A percentile compares a stretch with the other conserved stretches of the same genome.
Evolutionary conservation across 2,797 vertebrate genomes (phyloP).

Genomic region (Halcyon smyrnensis): DNA sequence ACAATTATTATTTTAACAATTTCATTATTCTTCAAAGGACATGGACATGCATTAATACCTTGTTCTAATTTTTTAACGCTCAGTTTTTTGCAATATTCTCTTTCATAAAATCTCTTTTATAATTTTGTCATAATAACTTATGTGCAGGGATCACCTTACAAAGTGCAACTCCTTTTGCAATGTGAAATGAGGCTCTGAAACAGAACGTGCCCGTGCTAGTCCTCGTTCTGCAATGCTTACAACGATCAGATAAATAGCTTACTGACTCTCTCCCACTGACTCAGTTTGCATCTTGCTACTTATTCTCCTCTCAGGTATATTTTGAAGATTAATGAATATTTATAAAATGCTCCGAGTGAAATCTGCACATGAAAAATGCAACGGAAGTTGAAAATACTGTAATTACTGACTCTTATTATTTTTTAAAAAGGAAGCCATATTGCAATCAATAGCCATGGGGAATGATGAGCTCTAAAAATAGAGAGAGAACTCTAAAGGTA

Average conservation of each 20-base stretch:
- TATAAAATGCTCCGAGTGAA: slow-evolving; percentile 24
- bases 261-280: not conserved
- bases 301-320: slow-evolving; percentile 11
- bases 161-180: not conserved
- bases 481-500: not conserved
- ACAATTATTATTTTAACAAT: not conserved
- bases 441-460: not conserved
- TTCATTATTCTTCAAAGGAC: not conserved
- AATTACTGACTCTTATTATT: not conserved
- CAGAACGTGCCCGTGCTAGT: slow-evolving; percentile 12
- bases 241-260: slow-evolving; percentile 30
- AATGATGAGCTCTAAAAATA: not conserved
- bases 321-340: slow-evolving; percentile 35
- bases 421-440: not conserved
- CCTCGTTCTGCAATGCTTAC: slow-evolving; percentile 12
- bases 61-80: not conserved
- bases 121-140: not conserved
- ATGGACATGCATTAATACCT: not conserved
- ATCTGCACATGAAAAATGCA: slow-evolving; percentile 13
- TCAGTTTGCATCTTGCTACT: not conserved
- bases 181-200: not conserved
- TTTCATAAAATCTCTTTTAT: not conserved
- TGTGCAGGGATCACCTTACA: not conserved
- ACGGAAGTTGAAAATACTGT: not conserved
- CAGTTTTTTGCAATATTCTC: not conserved